Evolutionary conservation across 2,888 invertebrate genomes (phyloP).

Genomic region (Drosophila nr. perissopoda): DNA sequence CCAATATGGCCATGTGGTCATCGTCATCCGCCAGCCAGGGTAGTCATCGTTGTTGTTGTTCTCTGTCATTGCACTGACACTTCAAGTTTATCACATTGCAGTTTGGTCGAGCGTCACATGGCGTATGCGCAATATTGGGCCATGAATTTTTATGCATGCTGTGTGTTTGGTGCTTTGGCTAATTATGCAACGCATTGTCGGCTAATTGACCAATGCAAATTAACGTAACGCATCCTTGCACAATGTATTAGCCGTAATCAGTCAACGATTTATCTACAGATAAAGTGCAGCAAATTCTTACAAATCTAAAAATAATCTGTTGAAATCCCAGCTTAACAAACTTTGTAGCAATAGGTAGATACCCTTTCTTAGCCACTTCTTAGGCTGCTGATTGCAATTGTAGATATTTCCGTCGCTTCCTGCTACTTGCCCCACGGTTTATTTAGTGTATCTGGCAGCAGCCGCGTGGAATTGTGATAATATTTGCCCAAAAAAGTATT

Average conservation of each 20-base stretch:
- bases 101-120: conserved; percentile 62
- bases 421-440: conserved; percentile 48
- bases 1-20: conserved; percentile 70
- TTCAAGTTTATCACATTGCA: conserved; percentile 77
- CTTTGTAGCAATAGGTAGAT: conserved; percentile 19
- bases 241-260: conserved; percentile 24
- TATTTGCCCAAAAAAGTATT: conserved; percentile 82
- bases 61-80: conserved; percentile 67
- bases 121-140: conserved; percentile 70
- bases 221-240: conserved; percentile 4
- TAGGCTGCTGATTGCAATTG: conserved; percentile 45
- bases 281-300: neutral
- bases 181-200: conserved; percentile 59
- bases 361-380: neutral
- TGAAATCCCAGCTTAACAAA: conserved; percentile 2
- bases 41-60: conserved; percentile 22
- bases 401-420: conserved; percentile 35
- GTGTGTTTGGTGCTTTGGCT: conserved; percentile 41
- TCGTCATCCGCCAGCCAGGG: conserved; percentile 27
- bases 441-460: conserved; percentile 65
- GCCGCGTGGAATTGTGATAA: conserved; percentile 78
- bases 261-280: neutral
- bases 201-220: conserved; percentile 56
- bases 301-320: neutral
- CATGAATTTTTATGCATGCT: conserved; percentile 73